phyloP scores from a whole-genome alignment of 1,140 invertebrate species.

The Drosophila miranda region DNA sequence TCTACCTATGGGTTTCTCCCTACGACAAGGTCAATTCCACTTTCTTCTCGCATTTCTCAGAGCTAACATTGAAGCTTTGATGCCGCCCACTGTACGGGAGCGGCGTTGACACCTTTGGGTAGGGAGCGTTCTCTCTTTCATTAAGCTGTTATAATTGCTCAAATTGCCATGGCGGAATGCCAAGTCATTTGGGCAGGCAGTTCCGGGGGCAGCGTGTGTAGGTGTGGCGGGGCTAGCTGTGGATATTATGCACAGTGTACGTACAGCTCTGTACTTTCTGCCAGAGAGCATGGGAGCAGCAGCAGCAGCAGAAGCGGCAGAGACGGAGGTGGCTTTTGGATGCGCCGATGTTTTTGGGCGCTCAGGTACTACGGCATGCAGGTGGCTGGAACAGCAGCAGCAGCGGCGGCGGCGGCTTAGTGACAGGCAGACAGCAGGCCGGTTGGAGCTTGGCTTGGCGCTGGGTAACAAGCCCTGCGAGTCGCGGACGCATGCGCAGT shows the following conservation, averaged over 20 bases:
- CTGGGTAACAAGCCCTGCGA: constrained; percentile 69
- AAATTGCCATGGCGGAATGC: constrained; percentile 65
- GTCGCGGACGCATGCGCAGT: constrained; percentile 68
- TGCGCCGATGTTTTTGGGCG: constrained; percentile 55
- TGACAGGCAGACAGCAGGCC: constrained; percentile 17
- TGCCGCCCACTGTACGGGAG: constrained; percentile 35
- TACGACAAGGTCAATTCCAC: constrained; percentile 34
- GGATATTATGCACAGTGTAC: constrained; percentile 72
- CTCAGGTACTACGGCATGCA: constrained; percentile 52
- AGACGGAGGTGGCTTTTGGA: constrained; percentile 17
- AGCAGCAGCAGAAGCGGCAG: constrained; percentile 2
- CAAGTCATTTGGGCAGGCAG: constrained; percentile 35
- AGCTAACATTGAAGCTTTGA: constrained; percentile 22
- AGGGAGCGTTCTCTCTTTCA: constrained; percentile 40
- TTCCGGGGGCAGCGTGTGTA: background rate
- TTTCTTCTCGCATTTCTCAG: constrained; percentile 18
- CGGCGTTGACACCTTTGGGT: constrained; percentile 52
- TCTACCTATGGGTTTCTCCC: background rate
- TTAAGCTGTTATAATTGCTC: constrained; percentile 66
- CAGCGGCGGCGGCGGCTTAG: constrained; percentile 7
- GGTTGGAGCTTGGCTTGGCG: constrained; percentile 41
- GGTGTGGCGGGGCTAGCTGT: constrained; percentile 11
- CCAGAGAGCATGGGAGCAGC: constrained; percentile 13
- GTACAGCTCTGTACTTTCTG: constrained; percentile 33
- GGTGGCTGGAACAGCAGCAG: constrained; percentile 40